Evolutionary conservation across 2,797 vertebrate species (phyloP).

Genomic region (Tiaroga cobitis): DNA sequence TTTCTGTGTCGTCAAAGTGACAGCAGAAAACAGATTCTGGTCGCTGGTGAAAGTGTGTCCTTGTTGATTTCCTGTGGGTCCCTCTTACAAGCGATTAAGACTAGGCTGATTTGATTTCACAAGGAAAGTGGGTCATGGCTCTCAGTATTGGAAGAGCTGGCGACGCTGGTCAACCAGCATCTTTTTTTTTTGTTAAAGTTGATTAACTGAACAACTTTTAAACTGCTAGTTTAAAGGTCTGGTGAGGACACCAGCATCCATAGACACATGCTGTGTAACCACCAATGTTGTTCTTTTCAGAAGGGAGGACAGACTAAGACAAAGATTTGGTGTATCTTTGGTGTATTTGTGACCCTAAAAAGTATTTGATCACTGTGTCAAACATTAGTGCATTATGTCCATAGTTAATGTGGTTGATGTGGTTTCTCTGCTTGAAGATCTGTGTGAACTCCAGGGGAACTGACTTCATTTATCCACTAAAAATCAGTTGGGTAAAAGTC

Average conservation of each 20-base stretch:
- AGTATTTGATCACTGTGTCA: background rate
- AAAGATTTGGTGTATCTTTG: background rate
- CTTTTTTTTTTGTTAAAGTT: background rate
- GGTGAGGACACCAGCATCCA: background rate
- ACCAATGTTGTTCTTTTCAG: background rate
- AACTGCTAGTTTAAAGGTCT: background rate
- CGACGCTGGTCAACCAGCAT: constrained; percentile 13
- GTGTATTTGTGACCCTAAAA: background rate
- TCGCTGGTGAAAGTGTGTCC: background rate
- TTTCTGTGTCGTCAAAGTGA: constrained; percentile 36
- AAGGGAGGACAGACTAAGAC: constrained; percentile 1
- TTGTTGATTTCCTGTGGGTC: constrained; percentile 35
- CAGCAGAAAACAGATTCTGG: constrained; percentile 34
- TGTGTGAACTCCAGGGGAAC: background rate
- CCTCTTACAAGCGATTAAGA: constrained; percentile 23
- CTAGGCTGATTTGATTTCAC: constrained; percentile 45
- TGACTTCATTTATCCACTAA: background rate
- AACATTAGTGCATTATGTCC: constrained; percentile 8
- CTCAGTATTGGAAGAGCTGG: constrained; percentile 17
- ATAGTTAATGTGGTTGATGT: background rate
- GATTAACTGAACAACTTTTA: background rate
- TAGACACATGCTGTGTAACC: background rate
- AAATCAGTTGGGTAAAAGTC: background rate
- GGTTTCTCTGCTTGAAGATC: background rate
- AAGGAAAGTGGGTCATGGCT: constrained; percentile 46